phyloP scores from a whole-genome alignment of 2,888 invertebrate genomes.

The Limenitis camilla region DNA sequence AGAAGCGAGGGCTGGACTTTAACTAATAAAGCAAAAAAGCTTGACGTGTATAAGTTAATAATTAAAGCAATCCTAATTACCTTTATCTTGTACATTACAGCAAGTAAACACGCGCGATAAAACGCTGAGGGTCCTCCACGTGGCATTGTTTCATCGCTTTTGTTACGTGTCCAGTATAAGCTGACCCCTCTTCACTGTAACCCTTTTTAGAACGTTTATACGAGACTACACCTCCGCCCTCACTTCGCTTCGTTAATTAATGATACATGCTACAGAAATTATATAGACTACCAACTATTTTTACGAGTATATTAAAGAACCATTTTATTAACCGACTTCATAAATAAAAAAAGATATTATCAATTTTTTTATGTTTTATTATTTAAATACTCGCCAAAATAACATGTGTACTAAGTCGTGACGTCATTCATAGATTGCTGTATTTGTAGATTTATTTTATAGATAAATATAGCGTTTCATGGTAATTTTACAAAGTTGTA shows the following conservation, averaged over 20 bases:
- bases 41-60: not conserved
- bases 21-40: not conserved
- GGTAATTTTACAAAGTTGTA: no score
- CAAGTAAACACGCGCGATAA: constrained; percentile 28
- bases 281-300: no score
- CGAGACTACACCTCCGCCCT: constrained; percentile 21
- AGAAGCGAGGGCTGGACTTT: no score
- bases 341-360: no score
- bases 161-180: constrained; percentile 39
- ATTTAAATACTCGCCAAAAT: no score
- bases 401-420: no score
- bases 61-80: constrained; percentile 6
- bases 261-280: not conserved
- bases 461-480: no score
- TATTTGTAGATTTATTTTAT: no score
- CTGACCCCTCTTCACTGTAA: constrained; percentile 33
- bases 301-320: not conserved
- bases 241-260: not conserved
- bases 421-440: no score
- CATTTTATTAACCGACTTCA: not conserved
- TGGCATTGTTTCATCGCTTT: constrained; percentile 54
- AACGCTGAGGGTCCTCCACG: constrained; percentile 37
- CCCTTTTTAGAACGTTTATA: constrained; percentile 21
- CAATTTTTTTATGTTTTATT: no score
- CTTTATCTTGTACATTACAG: constrained; percentile 20